Evolutionary conservation across 2,888 invertebrate genomes (phyloP), one percentile per base, ranked within the genome.

Genomic region (Tetragonula carbonaria): DNA sequence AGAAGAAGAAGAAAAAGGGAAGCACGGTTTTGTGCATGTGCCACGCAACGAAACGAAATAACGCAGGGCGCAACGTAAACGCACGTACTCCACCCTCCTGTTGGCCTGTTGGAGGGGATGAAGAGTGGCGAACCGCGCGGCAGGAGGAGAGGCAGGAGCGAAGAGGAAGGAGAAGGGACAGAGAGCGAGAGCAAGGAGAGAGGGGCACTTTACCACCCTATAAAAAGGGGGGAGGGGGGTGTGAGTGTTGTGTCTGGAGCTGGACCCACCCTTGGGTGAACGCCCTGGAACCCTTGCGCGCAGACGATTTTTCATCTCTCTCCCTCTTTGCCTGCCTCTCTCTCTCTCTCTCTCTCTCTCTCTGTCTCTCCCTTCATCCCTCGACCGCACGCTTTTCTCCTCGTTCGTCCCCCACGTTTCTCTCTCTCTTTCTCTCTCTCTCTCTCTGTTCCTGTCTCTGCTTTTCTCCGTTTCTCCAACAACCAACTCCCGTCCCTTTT

Each of bases 211-310:
- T 90, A 84, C 90, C 88, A 90, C 85, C 88, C 91, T 86, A 88
- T 90, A 90, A 90, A 91, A 90, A 84, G 91, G 82, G 90, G 91
- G 33, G 33, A 8, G 45, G 88, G 2, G 45, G 88, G 91, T 91
- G 91, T 88, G 92, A 91, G 91, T 92, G 92, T 92, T 92, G 92
- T 92, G 92, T 92, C 92, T 92, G 92, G 91, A 91, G 91, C 91
- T 91, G 91, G 92, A 92, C 90, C 92, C 92, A 91, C 91, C 92
- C 91, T 92, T 92, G 92, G 92, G 92, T 92, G 92, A 92, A 92
- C 86, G 92, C 92, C 92, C 92, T 92, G 89, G 91, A 92, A 92
- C 91, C 91, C 92, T 87, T 90, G 90, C 89, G 90, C 89, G 85
- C 90, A 92, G 91, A 92, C 92, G 91, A 90, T 89, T 90, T 90